phyloP scores from a whole-genome alignment of 2,113 vertebrate genomes.

The Scalopus aquaticus region DNA sequence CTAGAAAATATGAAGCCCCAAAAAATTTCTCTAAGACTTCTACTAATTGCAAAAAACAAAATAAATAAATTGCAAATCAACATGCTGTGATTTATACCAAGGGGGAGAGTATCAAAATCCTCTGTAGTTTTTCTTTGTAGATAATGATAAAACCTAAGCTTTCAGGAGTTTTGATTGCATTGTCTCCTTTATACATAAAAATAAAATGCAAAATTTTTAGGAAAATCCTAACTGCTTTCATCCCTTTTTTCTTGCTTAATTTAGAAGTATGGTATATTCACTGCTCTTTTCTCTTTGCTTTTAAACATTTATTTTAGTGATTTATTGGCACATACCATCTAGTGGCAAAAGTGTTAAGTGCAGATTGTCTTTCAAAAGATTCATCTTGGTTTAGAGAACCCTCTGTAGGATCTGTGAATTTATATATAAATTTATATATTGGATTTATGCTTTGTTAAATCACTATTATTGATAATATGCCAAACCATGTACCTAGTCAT shows the following conservation, averaged over 20 bases:
- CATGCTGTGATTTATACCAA: neutral
- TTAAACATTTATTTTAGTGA: slow-evolving; percentile 19
- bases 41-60: slow-evolving; percentile 31
- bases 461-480: neutral
- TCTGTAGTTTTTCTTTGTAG: neutral
- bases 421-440: neutral
- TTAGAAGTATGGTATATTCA: neutral
- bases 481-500: neutral
- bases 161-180: neutral
- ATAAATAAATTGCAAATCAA: neutral
- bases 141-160: neutral
- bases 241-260: neutral
- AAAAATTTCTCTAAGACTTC: slow-evolving; percentile 17
- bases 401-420: neutral
- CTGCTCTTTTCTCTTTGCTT: slow-evolving; percentile 7
- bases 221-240: neutral
- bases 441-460: neutral
- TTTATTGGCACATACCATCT: neutral
- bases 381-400: neutral
- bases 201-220: slow-evolving; percentile 1
- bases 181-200: neutral
- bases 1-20: neutral
- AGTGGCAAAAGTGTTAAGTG: slow-evolving; percentile 46
- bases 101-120: neutral
- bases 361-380: neutral